Conservation (phyloP, 2,888 invertebrate species). For the Mellilla xanthometata region DNA sequence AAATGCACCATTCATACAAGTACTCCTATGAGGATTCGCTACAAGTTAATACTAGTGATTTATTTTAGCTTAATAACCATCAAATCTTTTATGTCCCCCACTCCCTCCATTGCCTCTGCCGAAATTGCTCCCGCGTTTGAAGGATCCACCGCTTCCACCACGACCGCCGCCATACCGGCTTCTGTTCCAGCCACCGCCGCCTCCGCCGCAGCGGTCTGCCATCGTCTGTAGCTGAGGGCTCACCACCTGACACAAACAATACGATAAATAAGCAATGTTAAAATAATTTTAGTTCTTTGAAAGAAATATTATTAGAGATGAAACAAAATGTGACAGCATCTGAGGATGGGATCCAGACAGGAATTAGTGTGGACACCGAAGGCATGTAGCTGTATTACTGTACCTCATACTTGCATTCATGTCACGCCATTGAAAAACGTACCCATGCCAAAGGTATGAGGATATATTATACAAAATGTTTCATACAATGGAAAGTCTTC, state of each 20-base stretch:
- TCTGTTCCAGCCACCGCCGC: constrained; percentile 63
- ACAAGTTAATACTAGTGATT: constrained; percentile 24
- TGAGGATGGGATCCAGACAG: constrained; percentile 91
- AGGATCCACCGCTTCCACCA: constrained; percentile 74
- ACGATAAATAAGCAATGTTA: not conserved
- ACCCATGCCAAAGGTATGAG: constrained; percentile 91
- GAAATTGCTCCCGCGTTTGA: constrained; percentile 72
- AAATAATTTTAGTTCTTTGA: not conserved
- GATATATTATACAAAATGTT: constrained; percentile 50
- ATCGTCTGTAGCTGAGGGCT: constrained; percentile 93
- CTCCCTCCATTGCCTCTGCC: constrained; percentile 59
- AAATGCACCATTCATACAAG: constrained; percentile 51
- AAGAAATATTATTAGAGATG: not conserved
- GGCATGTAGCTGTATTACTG: constrained; percentile 86
- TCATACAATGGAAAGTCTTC: no score
- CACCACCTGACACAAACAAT: constrained; percentile 82
- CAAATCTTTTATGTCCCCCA: constrained; percentile 68
- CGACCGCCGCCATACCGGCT: constrained; percentile 38
- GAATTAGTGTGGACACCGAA: constrained; percentile 88
- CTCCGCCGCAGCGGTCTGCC: constrained; percentile 84
- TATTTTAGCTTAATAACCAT: constrained; percentile 67
- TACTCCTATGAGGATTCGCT: constrained; percentile 67
- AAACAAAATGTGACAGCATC: constrained; percentile 79
- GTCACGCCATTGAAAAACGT: constrained; percentile 84
- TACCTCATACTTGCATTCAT: constrained; percentile 91